Conservation (phyloP, 2,113 vertebrate species). For the Echinops telfairi region DNA sequence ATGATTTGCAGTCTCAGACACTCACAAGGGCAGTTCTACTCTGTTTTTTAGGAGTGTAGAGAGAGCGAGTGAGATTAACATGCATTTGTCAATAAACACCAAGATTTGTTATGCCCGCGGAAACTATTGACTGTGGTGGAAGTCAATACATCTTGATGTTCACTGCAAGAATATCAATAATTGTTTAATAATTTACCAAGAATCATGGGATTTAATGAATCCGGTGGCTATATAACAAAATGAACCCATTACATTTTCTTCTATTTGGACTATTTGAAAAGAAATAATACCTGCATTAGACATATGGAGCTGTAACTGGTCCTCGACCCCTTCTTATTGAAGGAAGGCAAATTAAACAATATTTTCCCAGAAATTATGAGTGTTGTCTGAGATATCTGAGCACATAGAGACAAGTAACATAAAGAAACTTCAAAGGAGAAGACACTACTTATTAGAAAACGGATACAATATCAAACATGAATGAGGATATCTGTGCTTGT, state of each 20-base stretch:
- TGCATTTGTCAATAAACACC: conserved; percentile 42
- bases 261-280: neutral
- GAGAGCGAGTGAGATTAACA: neutral
- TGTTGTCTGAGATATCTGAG: neutral
- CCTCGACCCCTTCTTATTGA: neutral
- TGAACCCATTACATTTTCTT: conserved; percentile 40
- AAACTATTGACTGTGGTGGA: conserved; percentile 46
- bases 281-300: neutral
- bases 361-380: neutral
- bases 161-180: conserved; percentile 66
- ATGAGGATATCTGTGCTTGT: neutral
- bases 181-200: conserved; percentile 74
- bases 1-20: too few relatives aligned
- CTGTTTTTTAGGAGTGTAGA: neutral
- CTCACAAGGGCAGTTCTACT: too few relatives aligned
- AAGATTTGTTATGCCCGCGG: conserved; percentile 57
- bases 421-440: neutral
- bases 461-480: neutral
- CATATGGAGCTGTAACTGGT: neutral
- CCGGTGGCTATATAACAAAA: conserved; percentile 49
- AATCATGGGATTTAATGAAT: conserved; percentile 53
- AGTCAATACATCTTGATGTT: conserved; percentile 67
- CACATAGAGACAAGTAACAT: neutral
- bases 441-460: neutral
- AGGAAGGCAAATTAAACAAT: neutral